Conservation (phyloP, 2,797 vertebrate genomes). For the Rhinophrynus dorsalis region DNA sequence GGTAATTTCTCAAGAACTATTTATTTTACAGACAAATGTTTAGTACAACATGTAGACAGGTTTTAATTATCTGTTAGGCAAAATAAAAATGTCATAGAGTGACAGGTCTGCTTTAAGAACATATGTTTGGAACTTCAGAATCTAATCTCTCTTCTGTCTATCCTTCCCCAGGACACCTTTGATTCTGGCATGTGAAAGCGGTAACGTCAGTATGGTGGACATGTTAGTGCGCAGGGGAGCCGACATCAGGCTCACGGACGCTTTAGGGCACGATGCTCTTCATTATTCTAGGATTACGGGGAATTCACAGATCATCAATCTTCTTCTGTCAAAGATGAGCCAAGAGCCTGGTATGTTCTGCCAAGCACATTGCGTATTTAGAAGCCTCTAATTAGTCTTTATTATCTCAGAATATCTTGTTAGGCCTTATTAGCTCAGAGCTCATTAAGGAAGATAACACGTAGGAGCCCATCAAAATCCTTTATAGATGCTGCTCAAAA, state of each 20-base stretch:
- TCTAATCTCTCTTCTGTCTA: neutral
- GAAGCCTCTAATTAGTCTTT: too few relatives aligned
- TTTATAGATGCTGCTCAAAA: too few relatives aligned
- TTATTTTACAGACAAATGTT: too few relatives aligned
- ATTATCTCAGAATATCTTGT: neutral
- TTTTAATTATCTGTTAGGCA: too few relatives aligned
- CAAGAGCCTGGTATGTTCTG: conserved; percentile 76
- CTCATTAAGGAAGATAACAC: neutral
- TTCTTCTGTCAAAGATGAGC: conserved; percentile 74
- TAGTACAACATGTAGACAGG: too few relatives aligned
- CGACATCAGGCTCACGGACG: conserved; percentile 76
- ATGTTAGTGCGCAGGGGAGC: conserved; percentile 80
- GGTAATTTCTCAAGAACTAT: too few relatives aligned
- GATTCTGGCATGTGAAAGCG: conserved; percentile 84
- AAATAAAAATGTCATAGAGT: too few relatives aligned
- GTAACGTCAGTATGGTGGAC: conserved; percentile 69
- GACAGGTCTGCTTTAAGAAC: too few relatives aligned
- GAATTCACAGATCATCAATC: conserved; percentile 73
- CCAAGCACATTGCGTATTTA: neutral
- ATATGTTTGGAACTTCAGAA: neutral
- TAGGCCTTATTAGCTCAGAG: neutral
- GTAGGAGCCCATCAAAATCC: neutral
- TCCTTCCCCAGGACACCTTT: conserved; percentile 77
- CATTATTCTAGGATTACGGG: conserved; percentile 80
- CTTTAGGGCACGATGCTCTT: conserved; percentile 81